phyloP scores from a whole-genome alignment of 2,888 invertebrate species.

The Mythimna impura region DNA sequence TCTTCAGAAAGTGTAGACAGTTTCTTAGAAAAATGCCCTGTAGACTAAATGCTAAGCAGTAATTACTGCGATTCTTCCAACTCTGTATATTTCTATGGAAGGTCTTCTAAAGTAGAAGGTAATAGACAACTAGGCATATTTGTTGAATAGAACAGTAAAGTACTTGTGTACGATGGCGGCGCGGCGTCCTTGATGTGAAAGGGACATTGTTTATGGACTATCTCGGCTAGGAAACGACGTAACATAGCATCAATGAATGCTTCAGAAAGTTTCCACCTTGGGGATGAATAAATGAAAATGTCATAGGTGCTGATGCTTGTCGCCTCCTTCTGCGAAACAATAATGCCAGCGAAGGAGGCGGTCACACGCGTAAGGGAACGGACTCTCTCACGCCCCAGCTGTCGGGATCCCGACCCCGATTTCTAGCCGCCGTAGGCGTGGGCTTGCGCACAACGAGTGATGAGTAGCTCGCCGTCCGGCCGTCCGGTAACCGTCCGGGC shows the following conservation, averaged over 20 bases:
- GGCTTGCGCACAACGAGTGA: too few relatives aligned
- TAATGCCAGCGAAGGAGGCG: too few relatives aligned
- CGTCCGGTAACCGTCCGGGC: too few relatives aligned
- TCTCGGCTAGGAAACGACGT: slow-evolving; percentile 48
- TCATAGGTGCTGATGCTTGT: not conserved
- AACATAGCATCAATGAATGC: slow-evolving; percentile 43
- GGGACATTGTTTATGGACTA: slow-evolving; percentile 56
- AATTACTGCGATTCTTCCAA: not conserved
- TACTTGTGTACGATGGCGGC: slow-evolving; percentile 28
- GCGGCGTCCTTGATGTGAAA: slow-evolving; percentile 50
- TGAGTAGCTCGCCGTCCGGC: too few relatives aligned
- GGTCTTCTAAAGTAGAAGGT: slow-evolving; percentile 13
- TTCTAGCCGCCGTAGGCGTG: too few relatives aligned
- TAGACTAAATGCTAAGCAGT: not conserved
- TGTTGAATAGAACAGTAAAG: slow-evolving; percentile 31
- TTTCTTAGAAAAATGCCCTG: not conserved
- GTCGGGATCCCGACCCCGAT: too few relatives aligned
- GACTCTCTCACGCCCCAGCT: too few relatives aligned
- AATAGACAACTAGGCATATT: slow-evolving; percentile 14
- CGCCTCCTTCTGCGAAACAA: too few relatives aligned
- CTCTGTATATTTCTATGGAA: not conserved
- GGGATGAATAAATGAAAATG: slow-evolving; percentile 6
- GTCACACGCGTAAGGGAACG: too few relatives aligned
- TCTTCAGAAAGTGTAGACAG: not conserved
- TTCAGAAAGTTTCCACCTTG: slow-evolving; percentile 51